Conservation (phyloP, 2,888 invertebrate species). For the Dusona sp. region DNA sequence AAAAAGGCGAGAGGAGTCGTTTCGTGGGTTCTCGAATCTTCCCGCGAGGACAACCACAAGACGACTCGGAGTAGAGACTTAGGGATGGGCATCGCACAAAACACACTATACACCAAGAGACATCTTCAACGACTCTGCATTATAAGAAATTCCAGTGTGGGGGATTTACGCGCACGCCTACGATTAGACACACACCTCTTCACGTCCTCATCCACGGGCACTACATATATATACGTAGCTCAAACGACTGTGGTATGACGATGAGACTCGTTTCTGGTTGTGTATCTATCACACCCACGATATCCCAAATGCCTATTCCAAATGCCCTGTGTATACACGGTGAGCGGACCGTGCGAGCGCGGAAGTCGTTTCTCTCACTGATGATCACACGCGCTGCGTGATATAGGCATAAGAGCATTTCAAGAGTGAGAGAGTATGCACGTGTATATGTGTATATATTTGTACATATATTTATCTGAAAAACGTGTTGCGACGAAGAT, state of each 20-base stretch:
- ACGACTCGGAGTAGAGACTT: conserved; percentile 37
- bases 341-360: conserved; percentile 38
- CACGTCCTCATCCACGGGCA: conserved; percentile 19
- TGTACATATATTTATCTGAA: conserved; percentile 43
- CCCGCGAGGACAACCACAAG: conserved; percentile 45
- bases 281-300: conserved; percentile 70
- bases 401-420: conserved; percentile 31
- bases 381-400: conserved; percentile 60
- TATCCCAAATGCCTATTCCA: conserved; percentile 67
- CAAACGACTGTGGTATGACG: conserved; percentile 29
- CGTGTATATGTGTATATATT: not conserved
- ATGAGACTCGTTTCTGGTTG: conserved; percentile 56
- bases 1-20: conserved; percentile 10
- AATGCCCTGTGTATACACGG: conserved; percentile 53
- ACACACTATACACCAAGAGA: conserved; percentile 29
- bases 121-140: conserved; percentile 58
- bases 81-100: conserved; percentile 58
- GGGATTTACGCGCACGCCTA: conserved; percentile 69
- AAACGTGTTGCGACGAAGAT: conserved; percentile 42
- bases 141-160: conserved; percentile 66
- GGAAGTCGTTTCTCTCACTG: conserved; percentile 69
- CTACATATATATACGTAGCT: conserved; percentile 23
- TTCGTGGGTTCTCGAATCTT: conserved; percentile 43
- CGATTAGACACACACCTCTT: conserved; percentile 59
- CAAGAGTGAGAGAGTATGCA: conserved; percentile 23